Base-by-base conservation (phyloP, 2,888 invertebrate species). In the Eilema caniola region DNA sequence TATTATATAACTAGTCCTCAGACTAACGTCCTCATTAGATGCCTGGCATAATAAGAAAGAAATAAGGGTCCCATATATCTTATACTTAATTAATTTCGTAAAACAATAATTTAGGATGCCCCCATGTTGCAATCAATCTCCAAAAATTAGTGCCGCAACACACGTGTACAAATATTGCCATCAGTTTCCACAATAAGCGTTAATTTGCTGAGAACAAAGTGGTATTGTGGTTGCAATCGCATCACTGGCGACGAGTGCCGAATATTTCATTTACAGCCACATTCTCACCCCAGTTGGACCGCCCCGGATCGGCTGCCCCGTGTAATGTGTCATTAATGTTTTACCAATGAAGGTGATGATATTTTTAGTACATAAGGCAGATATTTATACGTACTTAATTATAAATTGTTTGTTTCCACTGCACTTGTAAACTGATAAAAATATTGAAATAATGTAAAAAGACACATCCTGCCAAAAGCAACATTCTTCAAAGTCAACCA, bases 201-300 rank as follows among this genome's bases (percentile, higher is more conserved):
- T 89, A 89, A 90, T 90, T 89, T 84, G 87, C 87, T 88, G 89
- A 89, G 87, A 89, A 83, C 86, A 82, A 79, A 84, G 86, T 84
- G 90, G 88, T 85, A 82, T 84, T 86, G 87, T 78, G 89, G 88
- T 82, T 67, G 61, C 74, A 80, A 79, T 77, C 81, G 85, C 85
- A 79, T 85, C 82, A 82, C 75, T 82, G 80, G 67, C 76, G 72
- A 78, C 73, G 70, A 71, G 73, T 53, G 62, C 72, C 75, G 79
- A 83, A 84, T 85, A 82, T 85, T 81, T 85, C 77, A 84, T 84
- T 86, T 81, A 82, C 73, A 74, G 71, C 67, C 61, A 23, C 28
- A 62, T 64, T 56, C 59, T 41, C 33, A 3, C n/a, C 41, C 28
- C n/a, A 41, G 41, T 14, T 33, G 31, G 59, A 59, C 57, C 28